Evolutionary conservation across 2,888 invertebrate genomes (phyloP), one percentile per base, ranked within the genome.

Genomic region (Drosophila greeni): DNA sequence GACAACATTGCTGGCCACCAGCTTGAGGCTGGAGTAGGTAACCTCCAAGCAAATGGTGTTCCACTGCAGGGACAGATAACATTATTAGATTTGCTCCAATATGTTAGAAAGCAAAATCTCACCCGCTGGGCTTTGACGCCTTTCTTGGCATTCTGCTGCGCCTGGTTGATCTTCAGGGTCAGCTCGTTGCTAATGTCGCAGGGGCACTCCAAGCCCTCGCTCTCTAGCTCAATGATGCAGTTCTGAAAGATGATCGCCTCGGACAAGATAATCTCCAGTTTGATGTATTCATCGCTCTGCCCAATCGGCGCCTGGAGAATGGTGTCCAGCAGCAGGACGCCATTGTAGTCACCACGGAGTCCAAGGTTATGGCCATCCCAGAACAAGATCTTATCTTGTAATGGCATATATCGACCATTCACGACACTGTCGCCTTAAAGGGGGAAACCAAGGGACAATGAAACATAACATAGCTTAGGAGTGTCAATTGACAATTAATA

Each of bases 71-170:
- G 47, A 5, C 8, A 18, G 8, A 2, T 1, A 5, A 16, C 12
- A 8, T 8, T 5, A 9, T 45, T 1, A n/a, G 31, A 2, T 37
- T 1, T 3, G 12, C 6, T 24, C 2, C 6, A n/a, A n/a, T 24
- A 26, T 24, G 4, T 24, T 5, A 5, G 1, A 31, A 36, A 1
- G 5, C 3, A n/a, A 29, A 34, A 56, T 84, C 87, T 83, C 89
- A 96, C 96, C 91, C 97, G 95, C 89, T 95, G 95, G 61, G 95
- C 95, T 90, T 97, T 97, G 54, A 96, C 95, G 76, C 96, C 96
- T 85, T 94, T 95, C 85, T 94, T 93, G 20, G 92, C 92, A 62
- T 92, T 93, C 74, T 92, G 91, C 80, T 94, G 93, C 34, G 92
- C 93, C 73, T 90, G 90, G 71, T 92, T 91, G 74, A 96, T 95